Percentiles rank a stretch among this genome's conserved stretches.
These are phyloP conservation scores for Drosophila pandora DNA, from an alignment of 1,140 invertebrate genomes.

Conservation along the genomic window DNA sequence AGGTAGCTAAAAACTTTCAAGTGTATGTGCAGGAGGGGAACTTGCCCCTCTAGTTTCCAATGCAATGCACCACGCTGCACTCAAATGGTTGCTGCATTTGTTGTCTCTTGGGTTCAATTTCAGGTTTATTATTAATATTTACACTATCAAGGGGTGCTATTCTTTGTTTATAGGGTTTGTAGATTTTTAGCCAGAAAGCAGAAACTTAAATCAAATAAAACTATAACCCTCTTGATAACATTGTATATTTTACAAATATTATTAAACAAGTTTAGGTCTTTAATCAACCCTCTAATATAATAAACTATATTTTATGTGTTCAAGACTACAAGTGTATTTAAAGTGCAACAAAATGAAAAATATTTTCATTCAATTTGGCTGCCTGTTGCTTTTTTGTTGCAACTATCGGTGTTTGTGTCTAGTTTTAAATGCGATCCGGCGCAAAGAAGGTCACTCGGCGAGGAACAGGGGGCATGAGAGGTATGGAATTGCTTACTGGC, in stretches of 20 bases:
- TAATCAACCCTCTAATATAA: too few relatives aligned
- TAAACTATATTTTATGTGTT: too few relatives aligned
- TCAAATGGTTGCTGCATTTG: slow-evolving; percentile 11
- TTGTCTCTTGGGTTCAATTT: slow-evolving; percentile 44
- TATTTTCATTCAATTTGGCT: neutral
- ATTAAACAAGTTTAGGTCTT: too few relatives aligned
- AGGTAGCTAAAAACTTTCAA: slow-evolving; percentile 46
- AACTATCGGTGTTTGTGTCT: slow-evolving; percentile 34
- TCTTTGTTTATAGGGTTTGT: neutral
- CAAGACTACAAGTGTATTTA: slow-evolving; percentile 2
- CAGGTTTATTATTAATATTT: slow-evolving; percentile 62
- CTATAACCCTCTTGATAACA: too few relatives aligned
- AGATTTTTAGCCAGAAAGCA: neutral
- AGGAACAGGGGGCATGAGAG: neutral
- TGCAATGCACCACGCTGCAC: slow-evolving; percentile 21
- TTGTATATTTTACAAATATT: too few relatives aligned
- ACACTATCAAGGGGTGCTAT: neutral
- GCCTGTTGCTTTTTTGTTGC: slow-evolving; percentile 7
- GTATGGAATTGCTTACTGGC: too few relatives aligned
- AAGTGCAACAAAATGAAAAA: neutral
- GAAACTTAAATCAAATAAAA: too few relatives aligned
- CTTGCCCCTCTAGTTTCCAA: slow-evolving; percentile 19
- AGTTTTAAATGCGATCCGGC: slow-evolving; percentile 31
- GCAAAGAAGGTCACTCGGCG: slow-evolving; percentile 61
- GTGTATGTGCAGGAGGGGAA: slow-evolving; percentile 36